Percentiles rank a stretch among this genome's conserved stretches.
These are phyloP conservation scores for Hydrophis major DNA, from an alignment of 2,797 vertebrate genomes.

Conservation along the genomic window DNA sequence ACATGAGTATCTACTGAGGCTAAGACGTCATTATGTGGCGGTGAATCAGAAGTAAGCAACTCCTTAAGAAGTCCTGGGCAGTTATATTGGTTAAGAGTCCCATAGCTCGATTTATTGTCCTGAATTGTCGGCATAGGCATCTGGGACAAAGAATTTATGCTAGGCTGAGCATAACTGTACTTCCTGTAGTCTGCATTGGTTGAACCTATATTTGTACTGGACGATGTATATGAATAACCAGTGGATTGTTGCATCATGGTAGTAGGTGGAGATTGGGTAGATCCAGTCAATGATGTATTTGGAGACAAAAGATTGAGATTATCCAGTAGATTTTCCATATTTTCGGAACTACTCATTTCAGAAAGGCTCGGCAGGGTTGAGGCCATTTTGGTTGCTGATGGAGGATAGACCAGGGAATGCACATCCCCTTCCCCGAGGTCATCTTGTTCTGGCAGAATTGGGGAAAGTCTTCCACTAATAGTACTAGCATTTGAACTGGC, in stretches of 20 bases:
- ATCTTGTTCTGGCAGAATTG: slow-evolving; percentile 94
- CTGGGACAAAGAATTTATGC: slow-evolving; percentile 83
- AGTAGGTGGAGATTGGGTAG: slow-evolving; percentile 90
- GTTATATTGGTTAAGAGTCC: slow-evolving; percentile 81
- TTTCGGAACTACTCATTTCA: slow-evolving; percentile 93
- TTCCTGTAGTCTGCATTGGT: slow-evolving; percentile 90
- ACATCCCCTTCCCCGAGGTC: slow-evolving; percentile 90
- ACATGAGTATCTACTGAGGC: slow-evolving; percentile 86
- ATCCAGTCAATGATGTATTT: slow-evolving; percentile 83
- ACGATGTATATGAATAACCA: slow-evolving; percentile 86
- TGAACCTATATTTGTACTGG: slow-evolving; percentile 83
- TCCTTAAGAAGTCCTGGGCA: slow-evolving; percentile 94
- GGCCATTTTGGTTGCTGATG: slow-evolving; percentile 88
- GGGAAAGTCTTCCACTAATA: slow-evolving; percentile 91
- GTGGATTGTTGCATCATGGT: slow-evolving; percentile 88
- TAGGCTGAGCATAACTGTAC: slow-evolving; percentile 86
- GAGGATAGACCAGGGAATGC: slow-evolving; percentile 89
- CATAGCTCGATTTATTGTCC: slow-evolving; percentile 86
- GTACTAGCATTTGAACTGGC: slow-evolving; percentile 97
- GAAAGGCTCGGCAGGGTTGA: slow-evolving; percentile 94
- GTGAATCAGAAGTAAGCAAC: slow-evolving; percentile 92
- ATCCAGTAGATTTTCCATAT: slow-evolving; percentile 98
- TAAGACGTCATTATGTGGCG: slow-evolving; percentile 88
- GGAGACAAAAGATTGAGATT: slow-evolving; percentile 96
- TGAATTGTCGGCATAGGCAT: slow-evolving; percentile 88